Conservation (phyloP, 2,888 invertebrate species). For the Germaria angustata region DNA sequence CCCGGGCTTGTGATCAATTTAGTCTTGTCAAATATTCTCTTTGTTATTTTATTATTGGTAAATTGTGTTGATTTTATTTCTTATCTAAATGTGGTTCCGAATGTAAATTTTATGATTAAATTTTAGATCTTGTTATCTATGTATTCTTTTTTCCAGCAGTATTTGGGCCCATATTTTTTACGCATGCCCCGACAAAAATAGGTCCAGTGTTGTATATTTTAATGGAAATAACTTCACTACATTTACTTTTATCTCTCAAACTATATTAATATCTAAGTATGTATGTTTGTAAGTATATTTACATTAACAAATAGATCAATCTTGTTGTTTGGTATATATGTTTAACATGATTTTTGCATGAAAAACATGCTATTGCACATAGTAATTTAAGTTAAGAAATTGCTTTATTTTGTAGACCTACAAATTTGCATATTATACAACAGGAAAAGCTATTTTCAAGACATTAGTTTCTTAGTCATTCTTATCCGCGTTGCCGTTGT, state of each 20-base stretch:
- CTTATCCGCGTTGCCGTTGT: no score
- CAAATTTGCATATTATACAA: no score
- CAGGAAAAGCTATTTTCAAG: no score
- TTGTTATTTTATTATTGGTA: background rate
- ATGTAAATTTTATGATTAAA: background rate
- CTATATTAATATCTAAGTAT: background rate
- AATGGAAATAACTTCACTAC: background rate
- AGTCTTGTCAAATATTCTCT: background rate
- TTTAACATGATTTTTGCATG: no score
- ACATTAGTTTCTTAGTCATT: no score
- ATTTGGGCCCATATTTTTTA: slow-evolving; percentile 19
- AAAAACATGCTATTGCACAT: no score
- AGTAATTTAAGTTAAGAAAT: no score
- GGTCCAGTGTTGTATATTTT: slow-evolving; percentile 42
- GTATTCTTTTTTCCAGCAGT: slow-evolving; percentile 29
- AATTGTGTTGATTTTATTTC: background rate
- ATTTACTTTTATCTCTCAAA: background rate
- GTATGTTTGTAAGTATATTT: background rate
- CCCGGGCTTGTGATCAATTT: slow-evolving; percentile 12
- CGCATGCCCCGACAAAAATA: slow-evolving; percentile 54
- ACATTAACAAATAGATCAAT: no score
- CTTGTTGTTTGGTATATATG: no score
- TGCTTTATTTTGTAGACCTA: no score
- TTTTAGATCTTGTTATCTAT: slow-evolving; percentile 4
- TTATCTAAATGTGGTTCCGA: background rate